These are phyloP conservation scores for Salpingus planirostris DNA, from an alignment of 2,888 invertebrate species.

Conservation along the genomic window DNA sequence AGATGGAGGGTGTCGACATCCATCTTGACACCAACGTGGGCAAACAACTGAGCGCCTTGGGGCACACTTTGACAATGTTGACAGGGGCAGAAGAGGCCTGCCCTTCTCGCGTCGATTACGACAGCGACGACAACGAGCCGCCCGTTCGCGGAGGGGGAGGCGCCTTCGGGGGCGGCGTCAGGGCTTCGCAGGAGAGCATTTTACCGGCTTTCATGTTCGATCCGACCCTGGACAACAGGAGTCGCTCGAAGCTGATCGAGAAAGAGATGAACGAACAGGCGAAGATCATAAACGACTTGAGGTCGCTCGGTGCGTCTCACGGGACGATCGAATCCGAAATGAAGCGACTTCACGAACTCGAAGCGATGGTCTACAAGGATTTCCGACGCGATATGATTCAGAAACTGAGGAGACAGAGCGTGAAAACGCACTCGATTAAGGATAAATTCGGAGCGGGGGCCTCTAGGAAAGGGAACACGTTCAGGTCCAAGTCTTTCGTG, in stretches of 20 bases:
- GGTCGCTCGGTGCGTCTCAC: conserved; percentile 58
- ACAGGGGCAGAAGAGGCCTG: conserved; percentile 78
- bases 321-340: conserved; percentile 88
- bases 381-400: conserved; percentile 91
- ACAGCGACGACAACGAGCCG: conserved; percentile 65
- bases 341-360: conserved; percentile 83
- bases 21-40: conserved; percentile 94
- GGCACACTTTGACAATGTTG: conserved; percentile 90
- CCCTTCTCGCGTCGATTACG: conserved; percentile 51
- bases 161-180: conserved; percentile 46
- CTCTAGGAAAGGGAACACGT: no score
- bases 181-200: conserved; percentile 60
- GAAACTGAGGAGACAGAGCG: conserved; percentile 74
- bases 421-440: conserved; percentile 67
- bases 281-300: conserved; percentile 86
- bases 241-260: conserved; percentile 87
- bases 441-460: conserved; percentile 65
- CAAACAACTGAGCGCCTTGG: conserved; percentile 87
- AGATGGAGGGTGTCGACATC: conserved; percentile 98
- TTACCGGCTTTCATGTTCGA: conserved; percentile 80
- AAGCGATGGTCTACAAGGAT: conserved; percentile 90
- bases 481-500: conserved; percentile 69
- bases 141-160: no score
- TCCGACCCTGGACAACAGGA: conserved; percentile 67
- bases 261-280: conserved; percentile 97